Evolutionary conservation across 2,888 invertebrate species (phyloP), one percentile per base, ranked within the genome.

Genomic region (Dione vanillae): DNA sequence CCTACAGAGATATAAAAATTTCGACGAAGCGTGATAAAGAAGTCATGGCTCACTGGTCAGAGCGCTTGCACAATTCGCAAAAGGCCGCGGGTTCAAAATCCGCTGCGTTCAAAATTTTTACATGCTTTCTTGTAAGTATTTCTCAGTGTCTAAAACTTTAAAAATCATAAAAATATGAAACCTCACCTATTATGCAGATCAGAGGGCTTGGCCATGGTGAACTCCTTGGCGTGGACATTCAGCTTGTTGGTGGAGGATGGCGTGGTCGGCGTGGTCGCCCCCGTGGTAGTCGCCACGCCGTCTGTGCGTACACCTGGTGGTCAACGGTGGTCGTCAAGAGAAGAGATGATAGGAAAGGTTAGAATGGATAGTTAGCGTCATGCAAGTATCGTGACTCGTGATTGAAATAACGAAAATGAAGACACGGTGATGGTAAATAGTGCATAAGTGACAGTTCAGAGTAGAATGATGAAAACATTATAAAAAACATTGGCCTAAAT

Each of bases 211-310:
- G 95, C 95, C 96, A 97, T 97, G 82, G 96, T 96, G 93, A 98
- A 97, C 94, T 97, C 97, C 94, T 97, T 97, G 73, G 97, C 97
- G 92, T 97, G 96, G 77, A 97, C 97, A 89, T 97, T 97, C 80
- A 97, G 94, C 90, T 96, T 96, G 86, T 95, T 96, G 80, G 80
- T 74, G 78, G 90, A 73, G 67, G 83, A 77, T 75, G 82, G 71
- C 16, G 85, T 68, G 78, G 78, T 85, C 56, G 82, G 84, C 0
- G 80, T 73, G 73, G 84, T 78, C 75, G 87, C 83, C 80, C 81
- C 58, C 43, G 74, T 71, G 49, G 74, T 87, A 72, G 73, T 69
- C 83, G 90, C 89, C 85, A 92, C 91, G 85, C 92, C 94, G 93
- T 94, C 95, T 89, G 94, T 91, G 89, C 95, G 94, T 82, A 95